These are phyloP conservation scores for Phalacrocorax brasilianus DNA, from an alignment of 2,113 vertebrate species.

Conservation along the genomic window DNA sequence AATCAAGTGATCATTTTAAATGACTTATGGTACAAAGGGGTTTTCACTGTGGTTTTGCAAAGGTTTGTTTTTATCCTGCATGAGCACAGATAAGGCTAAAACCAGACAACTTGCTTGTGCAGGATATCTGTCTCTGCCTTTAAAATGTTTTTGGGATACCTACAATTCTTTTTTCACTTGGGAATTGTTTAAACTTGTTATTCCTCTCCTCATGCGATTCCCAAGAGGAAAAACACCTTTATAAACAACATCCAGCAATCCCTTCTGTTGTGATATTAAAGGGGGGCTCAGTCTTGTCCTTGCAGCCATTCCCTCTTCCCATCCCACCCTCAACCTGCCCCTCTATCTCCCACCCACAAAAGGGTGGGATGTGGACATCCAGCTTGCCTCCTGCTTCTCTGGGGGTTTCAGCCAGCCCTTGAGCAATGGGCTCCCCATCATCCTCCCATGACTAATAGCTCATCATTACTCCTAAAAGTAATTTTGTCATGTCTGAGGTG, in stretches of 20 bases:
- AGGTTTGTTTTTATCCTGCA: not conserved
- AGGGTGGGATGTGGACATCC: not conserved
- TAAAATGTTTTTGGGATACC: not conserved
- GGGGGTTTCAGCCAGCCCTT: not conserved
- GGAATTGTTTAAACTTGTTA: not conserved
- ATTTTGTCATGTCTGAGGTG: not conserved
- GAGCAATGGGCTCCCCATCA: accelerated
- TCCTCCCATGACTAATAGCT: not conserved
- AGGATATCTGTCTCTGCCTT: not conserved
- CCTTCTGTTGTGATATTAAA: not conserved
- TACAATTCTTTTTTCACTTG: not conserved
- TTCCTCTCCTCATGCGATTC: not conserved
- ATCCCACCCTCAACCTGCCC: not conserved
- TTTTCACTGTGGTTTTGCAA: not conserved
- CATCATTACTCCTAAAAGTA: not conserved
- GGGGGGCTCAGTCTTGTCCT: not conserved
- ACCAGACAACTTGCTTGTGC: not conserved
- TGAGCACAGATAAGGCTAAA: not conserved
- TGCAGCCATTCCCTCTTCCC: not conserved
- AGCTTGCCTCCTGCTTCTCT: not conserved
- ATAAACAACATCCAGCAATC: not conserved
- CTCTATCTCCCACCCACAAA: not conserved
- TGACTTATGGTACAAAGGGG: not conserved
- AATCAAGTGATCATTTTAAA: not conserved
- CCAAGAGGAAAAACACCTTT: not conserved